Conservation (phyloP, 2,113 vertebrate species). For the Lathamus discolor region DNA sequence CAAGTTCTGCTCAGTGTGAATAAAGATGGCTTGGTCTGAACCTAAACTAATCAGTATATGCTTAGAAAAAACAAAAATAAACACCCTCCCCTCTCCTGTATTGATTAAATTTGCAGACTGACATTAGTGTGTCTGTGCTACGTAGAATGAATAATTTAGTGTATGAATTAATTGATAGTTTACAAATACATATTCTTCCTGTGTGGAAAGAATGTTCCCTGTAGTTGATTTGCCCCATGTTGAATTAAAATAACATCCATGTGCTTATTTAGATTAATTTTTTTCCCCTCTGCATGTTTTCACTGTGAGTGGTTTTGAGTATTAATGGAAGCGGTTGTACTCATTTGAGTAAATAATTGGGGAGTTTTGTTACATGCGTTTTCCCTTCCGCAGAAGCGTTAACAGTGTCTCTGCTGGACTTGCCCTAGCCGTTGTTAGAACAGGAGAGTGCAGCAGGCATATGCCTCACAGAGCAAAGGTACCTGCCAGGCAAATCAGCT, state of each 20-base stretch:
- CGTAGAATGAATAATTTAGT: background rate
- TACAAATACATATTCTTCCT: background rate
- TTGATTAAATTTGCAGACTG: background rate
- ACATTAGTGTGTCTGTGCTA: background rate
- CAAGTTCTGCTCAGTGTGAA: background rate
- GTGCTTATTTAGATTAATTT: background rate
- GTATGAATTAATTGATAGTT: background rate
- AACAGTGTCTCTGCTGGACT: conserved; percentile 20
- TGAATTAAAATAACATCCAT: conserved; percentile 11
- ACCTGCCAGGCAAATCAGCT: background rate
- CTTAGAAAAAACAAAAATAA: background rate
- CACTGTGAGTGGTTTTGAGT: conserved; percentile 23
- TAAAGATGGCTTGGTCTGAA: background rate
- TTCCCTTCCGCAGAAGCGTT: conserved; percentile 35
- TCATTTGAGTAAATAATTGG: conserved; percentile 37
- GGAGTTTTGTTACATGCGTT: background rate
- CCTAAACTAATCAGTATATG: background rate
- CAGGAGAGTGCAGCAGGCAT: background rate
- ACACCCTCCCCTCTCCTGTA: background rate
- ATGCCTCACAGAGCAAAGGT: background rate
- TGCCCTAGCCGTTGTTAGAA: conserved; percentile 21
- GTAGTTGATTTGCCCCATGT: background rate
- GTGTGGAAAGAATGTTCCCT: background rate
- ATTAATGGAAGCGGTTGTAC: conserved; percentile 57
- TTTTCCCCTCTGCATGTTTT: conserved; percentile 1